phyloP scores from a whole-genome alignment of 2,113 vertebrate species.

The Pseudopipra pipra region DNA sequence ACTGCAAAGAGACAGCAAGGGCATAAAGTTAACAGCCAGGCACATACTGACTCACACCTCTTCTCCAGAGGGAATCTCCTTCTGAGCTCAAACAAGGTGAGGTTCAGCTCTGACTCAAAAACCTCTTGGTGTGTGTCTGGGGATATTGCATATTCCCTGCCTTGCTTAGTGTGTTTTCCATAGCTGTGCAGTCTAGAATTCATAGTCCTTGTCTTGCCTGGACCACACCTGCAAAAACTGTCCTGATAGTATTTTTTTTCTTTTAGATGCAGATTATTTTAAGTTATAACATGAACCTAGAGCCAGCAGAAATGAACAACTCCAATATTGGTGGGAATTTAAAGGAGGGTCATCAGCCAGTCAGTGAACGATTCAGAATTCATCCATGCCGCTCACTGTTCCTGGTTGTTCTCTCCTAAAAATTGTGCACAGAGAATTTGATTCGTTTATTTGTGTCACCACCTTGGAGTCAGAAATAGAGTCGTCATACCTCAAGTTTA shows the following conservation, averaged over 20 bases:
- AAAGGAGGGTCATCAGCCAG: neutral
- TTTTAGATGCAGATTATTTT: neutral
- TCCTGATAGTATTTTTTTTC: neutral
- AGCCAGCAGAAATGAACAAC: neutral
- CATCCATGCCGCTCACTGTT: accelerated
- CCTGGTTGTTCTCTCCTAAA: neutral
- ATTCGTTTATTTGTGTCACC: neutral
- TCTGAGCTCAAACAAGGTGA: neutral
- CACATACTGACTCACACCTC: neutral
- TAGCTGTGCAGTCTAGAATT: neutral
- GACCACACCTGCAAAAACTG: neutral
- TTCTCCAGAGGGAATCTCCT: neutral
- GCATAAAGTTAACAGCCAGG: neutral
- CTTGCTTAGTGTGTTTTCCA: neutral
- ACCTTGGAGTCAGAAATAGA: neutral
- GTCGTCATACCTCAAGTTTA: neutral
- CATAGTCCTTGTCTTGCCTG: neutral
- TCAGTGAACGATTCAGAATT: neutral
- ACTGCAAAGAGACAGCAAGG: neutral
- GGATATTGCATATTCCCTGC: neutral
- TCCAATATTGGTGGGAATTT: neutral
- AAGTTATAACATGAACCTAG: neutral
- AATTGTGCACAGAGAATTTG: accelerated
- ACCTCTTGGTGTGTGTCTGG: neutral
- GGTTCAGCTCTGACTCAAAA: neutral